Base-by-base conservation (phyloP, 2,113 vertebrate genomes). In the Chaetodon auriga region DNA sequence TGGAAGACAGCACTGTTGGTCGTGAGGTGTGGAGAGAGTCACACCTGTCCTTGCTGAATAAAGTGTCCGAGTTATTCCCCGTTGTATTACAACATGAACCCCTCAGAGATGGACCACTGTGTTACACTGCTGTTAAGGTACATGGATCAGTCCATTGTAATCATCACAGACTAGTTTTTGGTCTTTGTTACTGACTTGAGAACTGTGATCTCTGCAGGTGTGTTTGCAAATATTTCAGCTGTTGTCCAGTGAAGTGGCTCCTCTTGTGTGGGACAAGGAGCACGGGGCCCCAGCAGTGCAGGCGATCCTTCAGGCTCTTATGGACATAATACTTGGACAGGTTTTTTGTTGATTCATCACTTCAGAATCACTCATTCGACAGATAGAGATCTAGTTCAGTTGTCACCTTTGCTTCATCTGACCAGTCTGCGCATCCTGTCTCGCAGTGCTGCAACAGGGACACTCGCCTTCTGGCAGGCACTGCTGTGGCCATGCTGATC, bases 151-250 rank as follows among this genome's bases (percentile, higher is more conserved):
- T 45, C 19, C 6, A 19, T 38, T 60, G 16, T 6, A 21, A 15
- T 63, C 13, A 46, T 46, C 16, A 3, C 43, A 41, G 14, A 19
- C 21, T 36, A 12, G 21, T n/a, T 65, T 43, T 2, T 45, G 14
- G 69, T 57, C 16, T 48, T 11, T 58, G 36, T 75, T 8, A 54
- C 70, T 76, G 61, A 86, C 61, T 1, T 7, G 25, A 51, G 23
- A 61, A 55, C 54, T 82, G 38, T 55, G 23, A 41, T 82, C n/a
- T 75, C 46, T 58, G 16, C 92, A 98, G 97, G 87, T 96, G n/a
- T 97, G 96, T 84, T 93, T 98, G 80, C 96, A 97, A 82, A 87
- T 96, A 18, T 98, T 98, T 88, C 96, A 97, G 92, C 84, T 60
- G 0, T 72, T 97, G 85, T 90, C 96, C 0, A 66, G 88, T 66